phyloP scores from a whole-genome alignment of 2,888 invertebrate genomes.

The Adelognathus sp. region DNA sequence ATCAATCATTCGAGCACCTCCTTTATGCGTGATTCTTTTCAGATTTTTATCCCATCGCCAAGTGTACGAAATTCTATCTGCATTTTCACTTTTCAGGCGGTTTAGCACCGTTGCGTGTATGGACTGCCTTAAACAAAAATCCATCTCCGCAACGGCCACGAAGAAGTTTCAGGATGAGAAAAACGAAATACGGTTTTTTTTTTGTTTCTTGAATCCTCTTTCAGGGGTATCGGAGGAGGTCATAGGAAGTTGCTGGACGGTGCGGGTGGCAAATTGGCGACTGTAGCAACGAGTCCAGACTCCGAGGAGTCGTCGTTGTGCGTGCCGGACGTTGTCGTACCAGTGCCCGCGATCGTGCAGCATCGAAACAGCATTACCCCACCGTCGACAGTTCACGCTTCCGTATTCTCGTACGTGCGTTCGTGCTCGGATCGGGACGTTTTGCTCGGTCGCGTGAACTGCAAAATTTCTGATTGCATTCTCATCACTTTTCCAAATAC shows the following conservation, averaged over 20 bases:
- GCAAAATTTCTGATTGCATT: conserved; percentile 22
- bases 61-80: too few relatives aligned
- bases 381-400: conserved; percentile 83
- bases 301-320: conserved; percentile 81
- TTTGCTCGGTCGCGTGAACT: not conserved
- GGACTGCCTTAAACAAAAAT: not conserved
- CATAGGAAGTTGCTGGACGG: conserved; percentile 82
- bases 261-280: conserved; percentile 83
- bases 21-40: too few relatives aligned
- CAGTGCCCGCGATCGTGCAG: conserved; percentile 75
- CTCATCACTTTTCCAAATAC: not conserved
- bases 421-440: conserved; percentile 26
- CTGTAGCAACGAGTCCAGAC: conserved; percentile 83
- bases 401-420: conserved; percentile 61
- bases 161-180: conserved; percentile 35
- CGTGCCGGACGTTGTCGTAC: conserved; percentile 72
- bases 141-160: not conserved
- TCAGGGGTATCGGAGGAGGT: conserved; percentile 82
- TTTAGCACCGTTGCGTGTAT: not conserved
- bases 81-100: too few relatives aligned
- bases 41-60: too few relatives aligned
- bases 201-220: conserved; percentile 75
- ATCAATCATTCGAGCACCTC: too few relatives aligned
- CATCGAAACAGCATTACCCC: conserved; percentile 83
- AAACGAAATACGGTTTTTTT: conserved; percentile 46